Conservation (phyloP, 2,113 vertebrate species). For the Synchiropus splendidus region DNA sequence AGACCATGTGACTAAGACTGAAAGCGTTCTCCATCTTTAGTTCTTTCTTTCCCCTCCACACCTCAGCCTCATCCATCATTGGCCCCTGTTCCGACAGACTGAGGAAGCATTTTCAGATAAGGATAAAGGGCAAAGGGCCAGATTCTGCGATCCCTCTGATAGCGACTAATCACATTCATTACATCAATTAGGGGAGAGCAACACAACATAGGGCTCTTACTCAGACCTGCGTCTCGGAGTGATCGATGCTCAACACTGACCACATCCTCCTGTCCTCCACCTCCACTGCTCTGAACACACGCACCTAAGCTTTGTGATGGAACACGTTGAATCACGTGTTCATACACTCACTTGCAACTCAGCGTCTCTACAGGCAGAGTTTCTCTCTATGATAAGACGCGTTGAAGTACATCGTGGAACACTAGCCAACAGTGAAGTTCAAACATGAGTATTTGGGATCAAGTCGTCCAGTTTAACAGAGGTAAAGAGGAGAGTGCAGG, state of each 20-base stretch:
- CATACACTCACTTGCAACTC: too few species aligned
- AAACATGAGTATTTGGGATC: too few species aligned
- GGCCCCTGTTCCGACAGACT: slow-evolving; percentile 30
- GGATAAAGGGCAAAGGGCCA: slow-evolving; percentile 40
- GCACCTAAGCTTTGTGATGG: too few species aligned
- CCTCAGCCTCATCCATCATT: slow-evolving; percentile 43
- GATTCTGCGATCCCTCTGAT: slow-evolving; percentile 60
- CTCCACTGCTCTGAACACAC: background rate
- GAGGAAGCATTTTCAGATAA: slow-evolving; percentile 66
- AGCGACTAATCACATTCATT: slow-evolving; percentile 71
- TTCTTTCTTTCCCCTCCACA: slow-evolving; percentile 18
- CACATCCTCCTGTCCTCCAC: slow-evolving; percentile 26
- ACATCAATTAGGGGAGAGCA: slow-evolving; percentile 65
- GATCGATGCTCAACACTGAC: slow-evolving; percentile 51
- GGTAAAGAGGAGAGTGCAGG: too few species aligned
- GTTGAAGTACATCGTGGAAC: too few species aligned
- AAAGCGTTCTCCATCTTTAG: slow-evolving; percentile 13
- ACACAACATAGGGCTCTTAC: slow-evolving; percentile 38
- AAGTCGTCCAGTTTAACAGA: too few species aligned
- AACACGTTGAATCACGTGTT: too few species aligned
- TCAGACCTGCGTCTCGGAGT: slow-evolving; percentile 43
- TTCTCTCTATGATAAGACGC: too few species aligned
- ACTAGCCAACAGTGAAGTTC: too few species aligned
- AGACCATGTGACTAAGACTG: too few species aligned
- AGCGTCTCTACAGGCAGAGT: too few species aligned